Percentiles rank a stretch among this genome's conserved stretches.
Evolutionary conservation across 2,113 vertebrate species (phyloP).

Genomic region (Cottus gobio): DNA sequence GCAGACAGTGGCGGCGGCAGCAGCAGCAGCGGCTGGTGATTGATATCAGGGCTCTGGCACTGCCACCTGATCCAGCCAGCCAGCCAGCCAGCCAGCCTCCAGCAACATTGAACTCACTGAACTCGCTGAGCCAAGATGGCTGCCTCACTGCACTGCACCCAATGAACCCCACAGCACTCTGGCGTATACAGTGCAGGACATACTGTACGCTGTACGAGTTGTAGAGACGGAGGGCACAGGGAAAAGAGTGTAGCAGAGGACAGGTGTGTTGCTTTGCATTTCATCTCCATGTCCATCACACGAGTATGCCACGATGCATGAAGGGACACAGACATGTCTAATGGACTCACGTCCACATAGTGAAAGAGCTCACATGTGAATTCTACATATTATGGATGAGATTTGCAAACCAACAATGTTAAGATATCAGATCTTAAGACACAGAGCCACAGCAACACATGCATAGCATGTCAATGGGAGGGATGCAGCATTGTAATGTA

Average conservation of each 20-base stretch:
- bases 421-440: background rate
- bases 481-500: background rate
- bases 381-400: background rate
- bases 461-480: background rate
- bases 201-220: background rate
- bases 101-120: constrained; percentile 78
- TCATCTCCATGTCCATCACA: constrained; percentile 8
- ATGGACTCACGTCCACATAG: background rate
- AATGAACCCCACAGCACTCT: constrained; percentile 67
- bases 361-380: background rate
- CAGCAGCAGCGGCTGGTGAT: constrained; percentile 72
- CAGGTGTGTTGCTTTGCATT: constrained; percentile 14
- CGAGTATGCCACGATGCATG: background rate
- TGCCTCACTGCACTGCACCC: constrained; percentile 78
- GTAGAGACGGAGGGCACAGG: constrained; percentile 12
- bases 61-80: constrained; percentile 80
- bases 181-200: constrained; percentile 45
- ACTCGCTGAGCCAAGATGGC: constrained; percentile 77
- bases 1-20: constrained; percentile 66
- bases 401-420: constrained; percentile 22
- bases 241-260: background rate
- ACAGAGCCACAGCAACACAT: background rate
- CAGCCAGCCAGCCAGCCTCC: constrained; percentile 74
- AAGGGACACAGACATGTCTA: constrained; percentile 4
- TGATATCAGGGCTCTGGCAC: constrained; percentile 83